These are phyloP conservation scores for Scophthalmus maximus DNA, from an alignment of 2,113 vertebrate genomes.

Conservation along the genomic window DNA sequence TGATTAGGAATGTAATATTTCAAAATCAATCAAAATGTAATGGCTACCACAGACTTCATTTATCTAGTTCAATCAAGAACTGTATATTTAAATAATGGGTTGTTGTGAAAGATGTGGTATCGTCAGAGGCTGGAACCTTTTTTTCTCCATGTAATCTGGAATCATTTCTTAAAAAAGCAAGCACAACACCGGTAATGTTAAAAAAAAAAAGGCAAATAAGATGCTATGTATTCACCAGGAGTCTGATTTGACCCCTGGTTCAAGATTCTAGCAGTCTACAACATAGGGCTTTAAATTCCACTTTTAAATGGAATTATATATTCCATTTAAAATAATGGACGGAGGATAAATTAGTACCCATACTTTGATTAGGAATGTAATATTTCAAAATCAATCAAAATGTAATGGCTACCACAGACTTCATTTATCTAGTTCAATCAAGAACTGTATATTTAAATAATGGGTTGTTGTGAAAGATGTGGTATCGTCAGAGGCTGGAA, in stretches of 20 bases:
- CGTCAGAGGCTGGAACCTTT: neutral
- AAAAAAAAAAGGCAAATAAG: constrained; percentile 56
- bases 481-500: no score
- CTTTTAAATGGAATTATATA: constrained; percentile 2
- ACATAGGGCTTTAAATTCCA: constrained; percentile 17
- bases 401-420: constrained; percentile 8
- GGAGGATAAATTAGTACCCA: constrained; percentile 19
- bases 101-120: constrained; percentile 20
- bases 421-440: constrained; percentile 14
- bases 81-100: constrained; percentile 7
- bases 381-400: constrained; percentile 34
- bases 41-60: constrained; percentile 13
- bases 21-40: constrained; percentile 26
- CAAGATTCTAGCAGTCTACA: constrained; percentile 37
- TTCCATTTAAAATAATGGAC: constrained; percentile 38
- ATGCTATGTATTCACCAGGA: constrained; percentile 42
- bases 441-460: constrained; percentile 1
- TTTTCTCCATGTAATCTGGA: neutral
- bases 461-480: constrained; percentile 24
- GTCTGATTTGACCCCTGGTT: constrained; percentile 55
- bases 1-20: constrained; percentile 30
- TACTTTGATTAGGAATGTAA: constrained; percentile 23
- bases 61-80: neutral
- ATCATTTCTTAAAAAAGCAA: neutral
- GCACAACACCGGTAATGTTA: neutral